Conservation (phyloP, 2,113 vertebrate genomes). For the Vombatus ursinus region DNA sequence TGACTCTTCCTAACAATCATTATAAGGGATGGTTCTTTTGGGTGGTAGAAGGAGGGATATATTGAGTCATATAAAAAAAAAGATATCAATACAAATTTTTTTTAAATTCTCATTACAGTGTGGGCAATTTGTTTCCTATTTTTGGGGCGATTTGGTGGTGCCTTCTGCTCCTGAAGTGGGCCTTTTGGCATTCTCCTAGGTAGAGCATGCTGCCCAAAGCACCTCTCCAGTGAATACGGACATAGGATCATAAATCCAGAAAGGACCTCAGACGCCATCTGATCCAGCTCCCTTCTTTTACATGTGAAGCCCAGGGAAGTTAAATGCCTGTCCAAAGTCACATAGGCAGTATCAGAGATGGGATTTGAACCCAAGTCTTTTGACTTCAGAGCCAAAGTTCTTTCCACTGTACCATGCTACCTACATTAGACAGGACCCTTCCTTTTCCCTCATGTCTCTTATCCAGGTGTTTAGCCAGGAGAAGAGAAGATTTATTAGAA, state of each 20-base stretch:
- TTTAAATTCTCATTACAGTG: too few species aligned
- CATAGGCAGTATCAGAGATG: not conserved
- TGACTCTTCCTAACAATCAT: not conserved
- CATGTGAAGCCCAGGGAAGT: not conserved
- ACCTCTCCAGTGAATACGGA: not conserved
- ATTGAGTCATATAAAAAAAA: not conserved
- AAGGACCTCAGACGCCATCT: not conserved
- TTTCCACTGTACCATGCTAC: not conserved
- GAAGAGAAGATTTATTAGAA: not conserved
- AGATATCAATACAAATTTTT: not conserved
- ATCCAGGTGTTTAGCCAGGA: not conserved
- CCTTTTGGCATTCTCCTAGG: not conserved
- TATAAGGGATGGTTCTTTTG: not conserved
- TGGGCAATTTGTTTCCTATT: not conserved
- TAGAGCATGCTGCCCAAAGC: not conserved
- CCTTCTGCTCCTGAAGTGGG: too few species aligned
- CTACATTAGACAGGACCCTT: not conserved
- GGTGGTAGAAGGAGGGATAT: not conserved
- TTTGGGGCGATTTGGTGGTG: not conserved
- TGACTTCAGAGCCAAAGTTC: not conserved
- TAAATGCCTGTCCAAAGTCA: not conserved
- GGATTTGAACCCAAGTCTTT: not conserved
- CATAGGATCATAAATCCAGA: not conserved
- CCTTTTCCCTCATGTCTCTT: not conserved
- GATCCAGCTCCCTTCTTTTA: not conserved